These are phyloP conservation scores for Poeciliopsis gracilis DNA, from an alignment of 2,797 vertebrate species.

Conservation along the genomic window DNA sequence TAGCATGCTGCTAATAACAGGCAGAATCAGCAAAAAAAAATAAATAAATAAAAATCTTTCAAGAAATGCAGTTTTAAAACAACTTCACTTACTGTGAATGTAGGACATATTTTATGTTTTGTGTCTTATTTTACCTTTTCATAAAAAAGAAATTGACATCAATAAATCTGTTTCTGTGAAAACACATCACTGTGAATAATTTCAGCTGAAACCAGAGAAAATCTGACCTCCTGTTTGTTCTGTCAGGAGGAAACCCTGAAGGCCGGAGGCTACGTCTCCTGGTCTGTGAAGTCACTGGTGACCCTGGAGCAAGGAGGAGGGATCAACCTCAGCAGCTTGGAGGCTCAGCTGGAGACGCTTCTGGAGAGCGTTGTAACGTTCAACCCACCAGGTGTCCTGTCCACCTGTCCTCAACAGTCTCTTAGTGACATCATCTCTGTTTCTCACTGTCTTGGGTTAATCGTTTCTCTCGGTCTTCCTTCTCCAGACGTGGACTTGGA, in stretches of 20 bases:
- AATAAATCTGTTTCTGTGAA: background rate
- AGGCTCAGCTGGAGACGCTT: slow-evolving; percentile 89
- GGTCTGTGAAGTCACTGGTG: slow-evolving; percentile 90
- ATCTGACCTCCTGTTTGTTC: background rate
- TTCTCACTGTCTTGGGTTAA: background rate
- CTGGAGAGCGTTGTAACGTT: slow-evolving; percentile 90
- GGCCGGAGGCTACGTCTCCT: slow-evolving; percentile 84
- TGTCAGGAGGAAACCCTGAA: slow-evolving; percentile 91
- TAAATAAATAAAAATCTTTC: background rate
- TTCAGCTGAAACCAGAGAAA: background rate
- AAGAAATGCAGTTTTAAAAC: background rate
- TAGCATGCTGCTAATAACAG: background rate
- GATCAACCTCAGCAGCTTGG: slow-evolving; percentile 84
- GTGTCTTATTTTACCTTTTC: too few species aligned
- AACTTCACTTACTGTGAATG: background rate
- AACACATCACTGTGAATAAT: background rate
- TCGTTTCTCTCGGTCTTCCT: background rate
- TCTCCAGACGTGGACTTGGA: slow-evolving; percentile 87
- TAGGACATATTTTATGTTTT: too few species aligned
- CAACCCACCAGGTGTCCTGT: slow-evolving; percentile 87
- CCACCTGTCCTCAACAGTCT: background rate
- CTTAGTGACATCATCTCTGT: background rate
- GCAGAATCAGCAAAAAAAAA: background rate
- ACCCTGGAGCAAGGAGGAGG: slow-evolving; percentile 90
- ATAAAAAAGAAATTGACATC: too few species aligned